phyloP scores from a whole-genome alignment of 2,113 vertebrate genomes.

The Sisor rabdophorus region DNA sequence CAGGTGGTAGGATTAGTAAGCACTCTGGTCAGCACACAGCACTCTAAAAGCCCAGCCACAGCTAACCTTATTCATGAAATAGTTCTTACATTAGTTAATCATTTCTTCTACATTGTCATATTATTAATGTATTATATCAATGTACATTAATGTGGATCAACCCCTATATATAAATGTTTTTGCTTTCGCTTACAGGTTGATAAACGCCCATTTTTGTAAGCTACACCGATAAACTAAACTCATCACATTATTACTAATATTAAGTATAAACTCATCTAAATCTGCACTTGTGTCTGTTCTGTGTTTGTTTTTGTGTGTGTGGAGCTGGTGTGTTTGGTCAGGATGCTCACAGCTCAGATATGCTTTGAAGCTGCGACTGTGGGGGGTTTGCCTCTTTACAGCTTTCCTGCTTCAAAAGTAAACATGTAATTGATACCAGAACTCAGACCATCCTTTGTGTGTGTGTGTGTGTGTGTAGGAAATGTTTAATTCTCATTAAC shows the following conservation, averaged over 20 bases:
- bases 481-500: not conserved
- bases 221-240: conserved; percentile 54
- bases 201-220: no score
- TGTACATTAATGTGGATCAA: no score
- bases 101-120: no score
- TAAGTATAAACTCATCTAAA: not conserved
- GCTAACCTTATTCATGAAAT: no score
- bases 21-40: no score
- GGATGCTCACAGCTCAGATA: conserved; percentile 25
- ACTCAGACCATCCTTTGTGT: conserved; percentile 9
- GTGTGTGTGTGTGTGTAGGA: not conserved
- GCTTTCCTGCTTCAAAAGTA: conserved; percentile 37
- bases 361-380: conserved; percentile 25
- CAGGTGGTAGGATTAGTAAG: no score
- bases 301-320: not conserved
- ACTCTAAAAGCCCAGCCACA: no score
- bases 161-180: no score
- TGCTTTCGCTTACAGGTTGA: no score
- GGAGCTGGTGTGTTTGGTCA: conserved; percentile 15
- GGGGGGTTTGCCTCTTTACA: conserved; percentile 25
- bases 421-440: conserved; percentile 44
- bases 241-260: not conserved
- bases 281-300: not conserved
- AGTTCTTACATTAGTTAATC: no score
- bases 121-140: no score